phyloP scores from a whole-genome alignment of 2,797 vertebrate genomes.

The Carcharodon carcharias region DNA sequence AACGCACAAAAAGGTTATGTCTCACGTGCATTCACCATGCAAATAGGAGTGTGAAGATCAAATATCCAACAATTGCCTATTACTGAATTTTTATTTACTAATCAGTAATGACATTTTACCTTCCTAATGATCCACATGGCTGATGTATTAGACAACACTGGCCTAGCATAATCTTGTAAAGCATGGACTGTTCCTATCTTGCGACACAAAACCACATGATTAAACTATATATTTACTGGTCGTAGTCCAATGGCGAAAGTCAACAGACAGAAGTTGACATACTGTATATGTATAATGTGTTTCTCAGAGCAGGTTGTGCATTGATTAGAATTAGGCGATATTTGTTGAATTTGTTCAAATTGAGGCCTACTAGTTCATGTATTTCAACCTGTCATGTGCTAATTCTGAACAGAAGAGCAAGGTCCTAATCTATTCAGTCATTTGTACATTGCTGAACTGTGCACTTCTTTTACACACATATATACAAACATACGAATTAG shows the following conservation, averaged over 20 bases:
- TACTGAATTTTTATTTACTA: background rate
- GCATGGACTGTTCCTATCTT: background rate
- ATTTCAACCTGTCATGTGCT: background rate
- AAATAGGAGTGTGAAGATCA: background rate
- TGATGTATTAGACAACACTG: background rate
- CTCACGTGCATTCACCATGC: background rate
- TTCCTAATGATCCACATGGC: background rate
- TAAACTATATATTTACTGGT: background rate
- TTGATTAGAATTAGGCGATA: background rate
- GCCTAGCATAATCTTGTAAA: background rate
- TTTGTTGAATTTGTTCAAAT: background rate
- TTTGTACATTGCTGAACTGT: background rate
- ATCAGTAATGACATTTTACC: background rate
- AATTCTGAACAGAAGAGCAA: background rate
- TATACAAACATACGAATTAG: too few species aligned
- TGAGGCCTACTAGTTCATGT: background rate
- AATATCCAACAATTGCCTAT: background rate
- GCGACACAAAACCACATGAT: background rate
- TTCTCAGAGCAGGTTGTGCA: background rate
- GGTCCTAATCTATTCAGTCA: background rate
- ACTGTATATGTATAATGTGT: background rate
- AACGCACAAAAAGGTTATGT: background rate
- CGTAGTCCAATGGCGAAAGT: background rate
- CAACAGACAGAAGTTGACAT: background rate
- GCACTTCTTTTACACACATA: too few species aligned